phyloP scores from a whole-genome alignment of 1,140 invertebrate species.

The Chrysopa pallens region DNA sequence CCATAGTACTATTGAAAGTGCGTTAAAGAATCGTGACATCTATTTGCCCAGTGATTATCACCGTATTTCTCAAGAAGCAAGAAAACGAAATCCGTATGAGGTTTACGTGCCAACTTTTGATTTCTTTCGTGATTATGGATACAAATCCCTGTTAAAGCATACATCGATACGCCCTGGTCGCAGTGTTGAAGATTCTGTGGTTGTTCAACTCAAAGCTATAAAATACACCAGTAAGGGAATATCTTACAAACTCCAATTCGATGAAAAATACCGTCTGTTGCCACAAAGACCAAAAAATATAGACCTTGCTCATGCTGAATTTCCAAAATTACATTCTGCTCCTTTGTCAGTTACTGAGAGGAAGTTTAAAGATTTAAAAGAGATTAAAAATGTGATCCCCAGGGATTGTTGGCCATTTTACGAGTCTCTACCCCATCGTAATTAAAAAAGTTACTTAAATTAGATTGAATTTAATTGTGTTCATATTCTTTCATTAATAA shows the following conservation, averaged over 20 bases:
- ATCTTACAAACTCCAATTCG: constrained; percentile 5
- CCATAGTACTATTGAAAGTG: constrained; percentile 12
- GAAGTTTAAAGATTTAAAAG: too few species aligned
- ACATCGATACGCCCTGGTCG: constrained; percentile 14
- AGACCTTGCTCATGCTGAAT: too few species aligned
- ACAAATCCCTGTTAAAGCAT: too few species aligned
- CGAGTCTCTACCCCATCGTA: too few species aligned
- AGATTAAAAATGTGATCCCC: too few species aligned
- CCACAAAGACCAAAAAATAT: too few species aligned
- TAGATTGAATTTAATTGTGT: too few species aligned
- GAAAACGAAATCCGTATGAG: constrained; percentile 11
- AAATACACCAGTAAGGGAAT: constrained; percentile 17
- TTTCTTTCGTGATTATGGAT: constrained; percentile 9
- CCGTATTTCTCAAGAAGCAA: constrained; percentile 1
- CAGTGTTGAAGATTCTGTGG: constrained; percentile 15
- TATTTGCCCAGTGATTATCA: constrained; percentile 4
- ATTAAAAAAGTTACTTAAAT: too few species aligned
- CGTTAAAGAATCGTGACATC: constrained; percentile 4
- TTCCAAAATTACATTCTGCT: too few species aligned
- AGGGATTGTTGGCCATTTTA: too few species aligned
- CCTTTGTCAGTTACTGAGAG: too few species aligned
- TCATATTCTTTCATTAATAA: too few species aligned
- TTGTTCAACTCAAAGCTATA: constrained; percentile 18
- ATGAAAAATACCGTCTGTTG: constrained; percentile 12
- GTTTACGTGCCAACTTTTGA: constrained; percentile 16